These are phyloP conservation scores for Zaprionus capensis DNA, from an alignment of 1,140 invertebrate species.

Conservation along the genomic window DNA sequence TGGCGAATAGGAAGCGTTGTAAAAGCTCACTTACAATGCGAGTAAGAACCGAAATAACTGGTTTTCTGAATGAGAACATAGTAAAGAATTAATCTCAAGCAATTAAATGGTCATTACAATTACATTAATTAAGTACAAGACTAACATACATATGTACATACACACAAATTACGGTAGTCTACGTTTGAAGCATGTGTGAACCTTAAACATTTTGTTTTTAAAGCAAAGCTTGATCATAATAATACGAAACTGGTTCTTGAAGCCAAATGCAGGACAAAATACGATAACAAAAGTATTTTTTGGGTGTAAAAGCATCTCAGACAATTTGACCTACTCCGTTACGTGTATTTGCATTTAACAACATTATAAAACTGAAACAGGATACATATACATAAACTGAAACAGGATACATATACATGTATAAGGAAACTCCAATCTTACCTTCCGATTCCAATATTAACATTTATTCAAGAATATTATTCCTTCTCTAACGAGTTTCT, in stretches of 20 bases:
- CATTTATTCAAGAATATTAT: neutral
- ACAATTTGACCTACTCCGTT: neutral
- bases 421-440: neutral
- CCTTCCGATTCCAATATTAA: neutral
- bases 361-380: neutral
- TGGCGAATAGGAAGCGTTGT: neutral
- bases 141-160: neutral
- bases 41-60: neutral
- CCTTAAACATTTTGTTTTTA: neutral
- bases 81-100: neutral
- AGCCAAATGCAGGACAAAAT: neutral
- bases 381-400: neutral
- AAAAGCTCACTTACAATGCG: neutral
- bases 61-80: neutral
- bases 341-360: neutral
- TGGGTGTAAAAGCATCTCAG: neutral
- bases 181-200: neutral
- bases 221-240: neutral
- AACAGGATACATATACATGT: neutral
- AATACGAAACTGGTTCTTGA: neutral
- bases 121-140: neutral
- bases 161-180: neutral
- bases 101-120: conserved; percentile 2
- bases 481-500: neutral
- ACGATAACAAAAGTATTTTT: neutral